Evolutionary conservation across 2,797 vertebrate species (phyloP).

Genomic region (Phoebastria nigripes): DNA sequence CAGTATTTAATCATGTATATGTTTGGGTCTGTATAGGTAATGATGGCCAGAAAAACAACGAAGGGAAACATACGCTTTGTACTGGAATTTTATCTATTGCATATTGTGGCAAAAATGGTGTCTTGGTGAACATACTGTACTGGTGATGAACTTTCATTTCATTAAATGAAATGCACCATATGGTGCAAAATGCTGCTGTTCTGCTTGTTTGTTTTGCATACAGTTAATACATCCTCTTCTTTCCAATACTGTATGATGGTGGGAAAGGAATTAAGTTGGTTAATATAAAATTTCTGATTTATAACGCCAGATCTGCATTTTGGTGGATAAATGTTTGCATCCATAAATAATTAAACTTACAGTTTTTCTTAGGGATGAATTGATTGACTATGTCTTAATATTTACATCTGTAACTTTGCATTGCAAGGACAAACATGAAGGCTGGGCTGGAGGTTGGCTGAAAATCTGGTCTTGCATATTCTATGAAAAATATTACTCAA

Average conservation of each 20-base stretch:
- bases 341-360: neutral
- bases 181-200: neutral
- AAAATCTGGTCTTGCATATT: conserved; percentile 33
- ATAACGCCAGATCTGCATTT: neutral
- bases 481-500: conserved; percentile 21
- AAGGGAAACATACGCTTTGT: neutral
- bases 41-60: neutral
- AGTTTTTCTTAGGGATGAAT: neutral
- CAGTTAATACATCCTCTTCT: neutral
- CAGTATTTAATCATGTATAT: neutral
- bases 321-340: neutral
- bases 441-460: conserved; percentile 6
- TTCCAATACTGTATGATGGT: neutral
- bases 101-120: neutral
- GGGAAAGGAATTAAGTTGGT: neutral
- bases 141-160: neutral
- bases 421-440: conserved; percentile 26
- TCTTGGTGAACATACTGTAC: neutral
- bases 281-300: neutral
- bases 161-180: neutral
- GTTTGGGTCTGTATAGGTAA: neutral
- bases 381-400: neutral
- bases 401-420: neutral
- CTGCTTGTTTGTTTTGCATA: neutral
- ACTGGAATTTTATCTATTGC: neutral